Conservation (phyloP, 1,140 invertebrate species). For the Zophobas morio region DNA sequence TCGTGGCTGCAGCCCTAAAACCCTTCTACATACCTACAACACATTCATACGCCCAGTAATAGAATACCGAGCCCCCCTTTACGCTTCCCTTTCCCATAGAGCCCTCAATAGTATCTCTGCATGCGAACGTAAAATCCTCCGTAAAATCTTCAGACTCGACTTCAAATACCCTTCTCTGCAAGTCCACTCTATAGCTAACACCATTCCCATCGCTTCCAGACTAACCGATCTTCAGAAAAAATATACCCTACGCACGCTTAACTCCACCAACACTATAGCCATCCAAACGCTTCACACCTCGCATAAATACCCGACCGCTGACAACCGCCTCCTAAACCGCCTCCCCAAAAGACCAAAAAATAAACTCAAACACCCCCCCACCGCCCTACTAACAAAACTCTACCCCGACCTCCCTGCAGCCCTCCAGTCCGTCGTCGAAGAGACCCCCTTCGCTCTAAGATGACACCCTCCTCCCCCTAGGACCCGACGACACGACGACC, state of each 20-base stretch:
- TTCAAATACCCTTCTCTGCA: not conserved
- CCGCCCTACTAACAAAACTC: not conserved
- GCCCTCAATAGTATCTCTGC: constrained; percentile 21
- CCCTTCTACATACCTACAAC: constrained; percentile 55
- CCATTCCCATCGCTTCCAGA: not conserved
- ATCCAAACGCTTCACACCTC: constrained; percentile 15
- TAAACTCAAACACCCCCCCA: constrained; percentile 2
- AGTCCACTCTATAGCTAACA: not conserved
- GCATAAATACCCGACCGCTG: not conserved
- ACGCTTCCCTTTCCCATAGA: constrained; percentile 34
- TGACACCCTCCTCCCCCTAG: not conserved
- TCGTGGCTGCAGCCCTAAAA: constrained; percentile 48
- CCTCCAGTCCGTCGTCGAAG: not conserved
- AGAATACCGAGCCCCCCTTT: constrained; percentile 50
- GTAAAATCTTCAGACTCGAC: not conserved
- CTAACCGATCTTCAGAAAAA: constrained; percentile 1
- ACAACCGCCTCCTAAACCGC: constrained; percentile 1
- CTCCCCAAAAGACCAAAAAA: not conserved
- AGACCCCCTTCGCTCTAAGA: not conserved
- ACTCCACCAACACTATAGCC: not conserved
- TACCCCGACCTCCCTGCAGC: not conserved
- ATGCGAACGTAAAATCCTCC: constrained; percentile 21
- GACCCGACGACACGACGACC: not conserved
- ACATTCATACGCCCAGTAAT: constrained; percentile 52
- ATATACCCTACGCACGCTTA: not conserved